Conservation (phyloP, 2,797 vertebrate genomes). For the Lepus townsendii region DNA sequence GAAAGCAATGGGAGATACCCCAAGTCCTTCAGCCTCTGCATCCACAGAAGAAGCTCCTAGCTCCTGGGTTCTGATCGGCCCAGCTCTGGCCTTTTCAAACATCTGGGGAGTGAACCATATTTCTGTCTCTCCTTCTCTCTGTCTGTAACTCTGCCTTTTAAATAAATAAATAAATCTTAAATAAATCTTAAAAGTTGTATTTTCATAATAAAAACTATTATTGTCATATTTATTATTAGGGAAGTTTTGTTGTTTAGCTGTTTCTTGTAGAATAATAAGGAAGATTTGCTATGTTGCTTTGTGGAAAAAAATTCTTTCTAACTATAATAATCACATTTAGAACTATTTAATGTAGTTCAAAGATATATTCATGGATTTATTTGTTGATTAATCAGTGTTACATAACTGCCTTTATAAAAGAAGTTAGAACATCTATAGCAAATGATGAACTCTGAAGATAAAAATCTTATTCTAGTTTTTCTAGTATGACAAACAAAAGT, state of each 20-base stretch:
- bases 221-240: neutral
- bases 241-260: neutral
- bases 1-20: too few relatives aligned
- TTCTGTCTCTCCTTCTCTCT: too few relatives aligned
- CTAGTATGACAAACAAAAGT: neutral
- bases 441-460: neutral
- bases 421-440: neutral
- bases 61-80: too few relatives aligned
- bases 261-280: neutral
- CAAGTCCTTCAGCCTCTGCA: too few relatives aligned
- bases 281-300: neutral
- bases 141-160: too few relatives aligned
- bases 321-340: neutral
- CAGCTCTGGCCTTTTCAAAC: too few relatives aligned
- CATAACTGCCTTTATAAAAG: neutral
- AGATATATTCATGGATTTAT: neutral
- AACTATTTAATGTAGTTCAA: neutral
- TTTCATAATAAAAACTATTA: too few relatives aligned
- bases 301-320: neutral
- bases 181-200: too few relatives aligned
- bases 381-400: neutral
- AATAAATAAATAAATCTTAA: too few relatives aligned
- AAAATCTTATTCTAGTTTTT: neutral
- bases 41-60: too few relatives aligned
- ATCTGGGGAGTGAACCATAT: too few relatives aligned